Base-by-base conservation (phyloP, 2,888 invertebrate species). In the Nezara viridula region DNA sequence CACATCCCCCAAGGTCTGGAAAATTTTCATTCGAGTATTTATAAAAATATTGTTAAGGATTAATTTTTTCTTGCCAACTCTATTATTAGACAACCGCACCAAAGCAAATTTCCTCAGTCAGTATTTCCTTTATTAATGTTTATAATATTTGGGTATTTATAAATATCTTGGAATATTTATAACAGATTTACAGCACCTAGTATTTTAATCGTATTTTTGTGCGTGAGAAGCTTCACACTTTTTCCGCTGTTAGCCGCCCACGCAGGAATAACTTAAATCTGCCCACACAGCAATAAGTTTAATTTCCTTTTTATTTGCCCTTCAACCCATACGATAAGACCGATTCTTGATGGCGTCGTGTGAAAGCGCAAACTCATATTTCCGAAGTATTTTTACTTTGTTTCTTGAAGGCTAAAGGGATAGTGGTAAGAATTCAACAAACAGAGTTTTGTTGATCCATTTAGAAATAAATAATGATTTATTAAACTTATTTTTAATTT, bases 51-150 rank as follows among this genome's bases (percentile, higher is more conserved):
- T 66, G 66, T 32, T 66, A 32, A 66, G 66, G 19, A 66, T 66
- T 66, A 66, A 66, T 19, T 66, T 66, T 66, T 66, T 32, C 66
- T 66, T 66, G 66, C 66, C 66, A 66, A 66, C 19, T 66, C 66
- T 66, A 66, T 66, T 66, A 66, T 32, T 66, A 66, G 66, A 32
- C 32, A 66, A 66, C 66, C 66, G 19, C 66, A 32, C 32, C 66
- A 32, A 66, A 66, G 66, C 66, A 32, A 66, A 66, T 66, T 66
- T 66, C 66, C 66, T 66, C 60, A 32, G 66, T 66, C 66, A 66
- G 66, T 32, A 19, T 66, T 66, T 66, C 66, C 32, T 66, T 66
- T 66, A 66, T 66, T 66, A 66, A n/a, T 66, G 32, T 66, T 66
- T 66, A 66, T 66, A 66, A 66, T 66, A 66, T 66, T 66, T 66